phyloP scores from a whole-genome alignment of 2,113 vertebrate species.

The Phainopepla nitens region DNA sequence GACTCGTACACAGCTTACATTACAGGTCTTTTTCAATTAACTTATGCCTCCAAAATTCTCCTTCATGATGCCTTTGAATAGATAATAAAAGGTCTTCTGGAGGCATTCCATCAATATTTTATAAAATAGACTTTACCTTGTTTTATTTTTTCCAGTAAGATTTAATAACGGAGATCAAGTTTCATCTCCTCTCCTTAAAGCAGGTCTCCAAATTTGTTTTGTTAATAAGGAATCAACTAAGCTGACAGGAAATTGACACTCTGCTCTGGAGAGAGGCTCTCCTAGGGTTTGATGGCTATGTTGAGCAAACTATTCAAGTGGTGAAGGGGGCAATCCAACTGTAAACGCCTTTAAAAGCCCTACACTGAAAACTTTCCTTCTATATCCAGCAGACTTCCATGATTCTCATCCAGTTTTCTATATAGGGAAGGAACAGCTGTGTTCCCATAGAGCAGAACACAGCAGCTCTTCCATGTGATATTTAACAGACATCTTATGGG shows the following conservation, averaged over 20 bases:
- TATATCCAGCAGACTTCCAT: not conserved
- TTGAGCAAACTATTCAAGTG: not conserved
- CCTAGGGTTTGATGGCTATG: not conserved
- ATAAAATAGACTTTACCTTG: not conserved
- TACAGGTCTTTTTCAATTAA: not conserved
- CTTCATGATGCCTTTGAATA: not conserved
- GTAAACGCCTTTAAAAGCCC: not conserved
- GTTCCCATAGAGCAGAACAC: not conserved
- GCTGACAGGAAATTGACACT: not conserved
- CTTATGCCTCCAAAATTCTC: not conserved
- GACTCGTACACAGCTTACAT: not conserved
- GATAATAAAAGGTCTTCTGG: not conserved
- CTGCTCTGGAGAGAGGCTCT: not conserved
- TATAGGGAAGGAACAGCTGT: not conserved
- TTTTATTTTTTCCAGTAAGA: not conserved
- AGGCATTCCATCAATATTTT: not conserved
- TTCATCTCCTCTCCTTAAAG: not conserved
- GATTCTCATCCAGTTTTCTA: not conserved
- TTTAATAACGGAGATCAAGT: not conserved
- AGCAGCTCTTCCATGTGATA: not conserved
- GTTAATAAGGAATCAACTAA: not conserved
- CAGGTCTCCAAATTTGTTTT: not conserved
- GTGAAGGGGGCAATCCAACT: not conserved
- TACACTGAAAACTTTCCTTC: not conserved
- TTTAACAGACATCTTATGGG: not conserved